Evolutionary conservation across 2,797 vertebrate species (phyloP).

Genomic region (Paramormyrops hopkinsi): DNA sequence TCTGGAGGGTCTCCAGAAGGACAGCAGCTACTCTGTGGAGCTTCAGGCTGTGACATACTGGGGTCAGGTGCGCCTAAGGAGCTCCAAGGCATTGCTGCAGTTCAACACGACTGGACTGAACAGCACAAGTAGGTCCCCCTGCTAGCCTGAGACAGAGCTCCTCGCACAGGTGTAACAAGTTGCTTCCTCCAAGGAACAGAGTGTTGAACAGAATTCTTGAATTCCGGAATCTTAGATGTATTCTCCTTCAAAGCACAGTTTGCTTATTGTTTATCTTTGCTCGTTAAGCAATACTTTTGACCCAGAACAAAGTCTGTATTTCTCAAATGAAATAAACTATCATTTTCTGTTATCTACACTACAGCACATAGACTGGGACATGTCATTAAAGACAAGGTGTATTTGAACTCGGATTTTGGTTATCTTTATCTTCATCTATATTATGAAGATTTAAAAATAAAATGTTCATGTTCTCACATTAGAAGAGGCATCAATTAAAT

Average conservation of each 20-base stretch:
- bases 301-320: not conserved
- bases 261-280: not conserved
- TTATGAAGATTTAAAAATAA: not conserved
- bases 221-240: not conserved
- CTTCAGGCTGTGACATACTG: slow-evolving; percentile 84
- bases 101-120: slow-evolving; percentile 64
- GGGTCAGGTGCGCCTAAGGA: slow-evolving; percentile 87
- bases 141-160: not conserved
- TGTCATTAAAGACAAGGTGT: not conserved
- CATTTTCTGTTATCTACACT: not conserved
- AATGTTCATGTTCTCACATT: not conserved
- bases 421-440: not conserved
- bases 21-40: slow-evolving; percentile 78
- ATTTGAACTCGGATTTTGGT: not conserved
- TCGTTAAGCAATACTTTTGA: not conserved
- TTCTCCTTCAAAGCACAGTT: not conserved
- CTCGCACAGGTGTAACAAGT: not conserved
- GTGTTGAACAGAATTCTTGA: not conserved
- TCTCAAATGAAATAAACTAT: not conserved
- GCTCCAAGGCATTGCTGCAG: slow-evolving; percentile 75
- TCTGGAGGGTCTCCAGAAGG: slow-evolving; percentile 75
- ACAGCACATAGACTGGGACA: not conserved
- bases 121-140: slow-evolving; percentile 59
- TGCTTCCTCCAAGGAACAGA: not conserved
- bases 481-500: slow-evolving; percentile 53